Conservation (phyloP, 2,888 invertebrate genomes). For the Coelopa pilipes region DNA sequence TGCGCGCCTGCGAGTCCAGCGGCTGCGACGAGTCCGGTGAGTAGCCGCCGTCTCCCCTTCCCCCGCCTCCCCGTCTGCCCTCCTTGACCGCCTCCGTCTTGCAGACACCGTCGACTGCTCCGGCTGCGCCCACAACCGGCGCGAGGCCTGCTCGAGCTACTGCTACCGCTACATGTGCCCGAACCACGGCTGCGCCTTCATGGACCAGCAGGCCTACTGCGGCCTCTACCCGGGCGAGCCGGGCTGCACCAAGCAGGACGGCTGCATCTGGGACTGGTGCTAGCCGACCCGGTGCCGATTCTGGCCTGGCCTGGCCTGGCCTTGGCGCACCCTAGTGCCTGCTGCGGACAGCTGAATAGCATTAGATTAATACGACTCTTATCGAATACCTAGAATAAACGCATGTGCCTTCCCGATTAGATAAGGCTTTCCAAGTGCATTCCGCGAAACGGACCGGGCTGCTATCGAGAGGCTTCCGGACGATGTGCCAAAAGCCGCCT, state of each 20-base stretch:
- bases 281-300: too few relatives aligned
- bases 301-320: too few relatives aligned
- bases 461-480: too few relatives aligned
- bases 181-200: slow-evolving; percentile 45
- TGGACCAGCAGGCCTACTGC: slow-evolving; percentile 51
- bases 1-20: slow-evolving; percentile 45
- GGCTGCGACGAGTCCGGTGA: slow-evolving; percentile 49
- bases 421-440: too few relatives aligned
- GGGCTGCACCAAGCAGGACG: slow-evolving; percentile 51
- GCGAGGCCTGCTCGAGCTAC: slow-evolving; percentile 49
- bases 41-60: neutral
- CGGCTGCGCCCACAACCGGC: slow-evolving; percentile 50
- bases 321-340: too few relatives aligned
- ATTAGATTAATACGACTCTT: too few relatives aligned
- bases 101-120: slow-evolving; percentile 53
- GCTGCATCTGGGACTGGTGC: slow-evolving; percentile 58
- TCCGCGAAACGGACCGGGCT: too few relatives aligned
- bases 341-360: too few relatives aligned
- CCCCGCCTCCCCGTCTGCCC: too few relatives aligned
- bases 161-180: slow-evolving; percentile 57
- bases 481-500: too few relatives aligned
- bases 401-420: too few relatives aligned
- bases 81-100: neutral
- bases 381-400: too few relatives aligned
- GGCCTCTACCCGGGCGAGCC: slow-evolving; percentile 50